Evolutionary conservation across 2,888 invertebrate genomes (phyloP).

Genomic region (Lomographa bimaculata): DNA sequence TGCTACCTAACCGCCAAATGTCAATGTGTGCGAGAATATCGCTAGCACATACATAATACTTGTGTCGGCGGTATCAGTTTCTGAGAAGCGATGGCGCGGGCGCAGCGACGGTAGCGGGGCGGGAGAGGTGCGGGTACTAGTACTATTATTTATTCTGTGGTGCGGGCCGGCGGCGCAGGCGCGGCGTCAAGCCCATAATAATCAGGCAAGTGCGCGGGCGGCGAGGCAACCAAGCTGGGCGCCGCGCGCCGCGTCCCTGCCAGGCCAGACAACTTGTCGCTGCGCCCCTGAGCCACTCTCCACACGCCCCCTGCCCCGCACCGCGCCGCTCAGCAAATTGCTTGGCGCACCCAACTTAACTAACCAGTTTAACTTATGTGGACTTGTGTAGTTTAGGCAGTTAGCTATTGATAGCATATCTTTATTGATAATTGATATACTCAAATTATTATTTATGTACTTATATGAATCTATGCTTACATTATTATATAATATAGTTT

Average conservation of each 20-base stretch:
- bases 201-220: slow-evolving; percentile 38
- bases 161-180: slow-evolving; percentile 35
- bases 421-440: no score
- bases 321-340: slow-evolving; percentile 49
- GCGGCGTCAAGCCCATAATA: slow-evolving; percentile 56
- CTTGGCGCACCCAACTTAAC: slow-evolving; percentile 60
- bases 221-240: slow-evolving; percentile 32
- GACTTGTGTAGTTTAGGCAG: slow-evolving; percentile 29
- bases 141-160: not conserved
- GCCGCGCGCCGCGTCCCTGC: slow-evolving; percentile 44
- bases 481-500: no score
- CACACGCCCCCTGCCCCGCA: slow-evolving; percentile 38
- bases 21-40: slow-evolving; percentile 47
- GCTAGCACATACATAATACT: slow-evolving; percentile 42
- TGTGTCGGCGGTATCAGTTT: slow-evolving; percentile 62
- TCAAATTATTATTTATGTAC: no score
- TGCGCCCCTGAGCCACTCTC: slow-evolving; percentile 53
- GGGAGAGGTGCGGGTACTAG: slow-evolving; percentile 29
- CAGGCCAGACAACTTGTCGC: slow-evolving; percentile 81
- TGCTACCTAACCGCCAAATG: slow-evolving; percentile 40
- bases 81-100: slow-evolving; percentile 59
- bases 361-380: slow-evolving; percentile 50
- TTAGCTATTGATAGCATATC: slow-evolving; percentile 37
- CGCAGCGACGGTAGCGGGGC: slow-evolving; percentile 27
- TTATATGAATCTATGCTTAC: no score